phyloP scores from a whole-genome alignment of 2,797 vertebrate genomes.

The Molossus molossus region DNA sequence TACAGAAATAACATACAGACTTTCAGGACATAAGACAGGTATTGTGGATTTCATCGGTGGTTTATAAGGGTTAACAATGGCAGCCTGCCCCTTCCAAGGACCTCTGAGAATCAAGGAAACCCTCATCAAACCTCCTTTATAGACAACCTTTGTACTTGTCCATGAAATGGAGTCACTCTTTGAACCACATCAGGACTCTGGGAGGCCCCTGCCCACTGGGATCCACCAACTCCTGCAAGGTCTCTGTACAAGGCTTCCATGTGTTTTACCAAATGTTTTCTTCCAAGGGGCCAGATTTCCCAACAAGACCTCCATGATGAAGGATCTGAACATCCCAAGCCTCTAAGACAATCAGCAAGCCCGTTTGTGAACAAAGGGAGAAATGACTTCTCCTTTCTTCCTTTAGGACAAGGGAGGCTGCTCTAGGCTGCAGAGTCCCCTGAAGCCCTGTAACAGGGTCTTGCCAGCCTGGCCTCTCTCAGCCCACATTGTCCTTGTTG shows the following conservation, averaged over 20 bases:
- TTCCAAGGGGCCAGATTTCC: not conserved
- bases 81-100: not conserved
- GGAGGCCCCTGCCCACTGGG: not conserved
- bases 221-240: rapidly evolving
- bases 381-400: not conserved
- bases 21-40: conserved; percentile 96
- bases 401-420: not conserved
- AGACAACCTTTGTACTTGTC: not conserved
- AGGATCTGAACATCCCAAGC: not conserved
- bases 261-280: not conserved
- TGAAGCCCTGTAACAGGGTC: not conserved
- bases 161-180: not conserved
- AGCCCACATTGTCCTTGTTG: not conserved
- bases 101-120: not conserved
- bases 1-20: conserved; percentile 92
- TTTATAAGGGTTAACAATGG: not conserved
- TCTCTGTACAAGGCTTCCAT: conserved; percentile 13
- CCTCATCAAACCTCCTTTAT: not conserved
- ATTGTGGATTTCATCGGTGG: conserved; percentile 60
- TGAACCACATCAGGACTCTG: not conserved
- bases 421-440: not conserved
- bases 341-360: not conserved
- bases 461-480: not conserved
- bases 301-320: not conserved
- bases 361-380: not conserved